These are phyloP conservation scores for Brachypterus glaber DNA, from an alignment of 2,888 invertebrate species.

Conservation along the genomic window DNA sequence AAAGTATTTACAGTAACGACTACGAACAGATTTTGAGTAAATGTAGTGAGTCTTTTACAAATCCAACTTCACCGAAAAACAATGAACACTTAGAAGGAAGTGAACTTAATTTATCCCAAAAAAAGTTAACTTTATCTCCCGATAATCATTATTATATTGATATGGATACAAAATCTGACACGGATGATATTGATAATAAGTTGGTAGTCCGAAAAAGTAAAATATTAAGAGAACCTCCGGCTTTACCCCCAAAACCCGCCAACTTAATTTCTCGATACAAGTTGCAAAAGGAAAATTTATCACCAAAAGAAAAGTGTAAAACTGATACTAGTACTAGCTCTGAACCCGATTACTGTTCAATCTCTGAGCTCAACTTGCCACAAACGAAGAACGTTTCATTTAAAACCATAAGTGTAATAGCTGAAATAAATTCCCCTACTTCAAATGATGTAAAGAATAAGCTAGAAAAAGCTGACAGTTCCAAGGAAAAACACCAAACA, in stretches of 20 bases:
- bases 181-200: conserved; percentile 21
- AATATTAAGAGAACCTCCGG: conserved; percentile 59
- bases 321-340: conserved; percentile 27
- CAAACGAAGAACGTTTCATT: conserved; percentile 25
- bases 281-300: conserved; percentile 36
- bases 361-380: conserved; percentile 58
- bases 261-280: conserved; percentile 60
- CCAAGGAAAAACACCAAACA: conserved; percentile 12
- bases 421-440: conserved; percentile 34
- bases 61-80: conserved; percentile 13
- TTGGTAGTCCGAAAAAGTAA: conserved; percentile 39
- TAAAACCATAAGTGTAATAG: conserved; percentile 34
- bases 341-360: conserved; percentile 64
- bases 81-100: conserved; percentile 40
- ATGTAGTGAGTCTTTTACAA: conserved; percentile 35
- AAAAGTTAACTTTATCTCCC: conserved; percentile 43
- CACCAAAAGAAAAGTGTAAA: conserved; percentile 21
- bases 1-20: conserved; percentile 66
- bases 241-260: conserved; percentile 70
- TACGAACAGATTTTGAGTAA: conserved; percentile 59
- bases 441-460: conserved; percentile 28
- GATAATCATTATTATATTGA: conserved; percentile 53
- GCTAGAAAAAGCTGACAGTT: conserved; percentile 18
- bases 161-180: conserved; percentile 46
- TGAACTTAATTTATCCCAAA: conserved; percentile 44